Evolutionary conservation across 2,113 vertebrate genomes (phyloP), one percentile per base, ranked within the genome.

Genomic region (Oreotrochilus melanogaster): DNA sequence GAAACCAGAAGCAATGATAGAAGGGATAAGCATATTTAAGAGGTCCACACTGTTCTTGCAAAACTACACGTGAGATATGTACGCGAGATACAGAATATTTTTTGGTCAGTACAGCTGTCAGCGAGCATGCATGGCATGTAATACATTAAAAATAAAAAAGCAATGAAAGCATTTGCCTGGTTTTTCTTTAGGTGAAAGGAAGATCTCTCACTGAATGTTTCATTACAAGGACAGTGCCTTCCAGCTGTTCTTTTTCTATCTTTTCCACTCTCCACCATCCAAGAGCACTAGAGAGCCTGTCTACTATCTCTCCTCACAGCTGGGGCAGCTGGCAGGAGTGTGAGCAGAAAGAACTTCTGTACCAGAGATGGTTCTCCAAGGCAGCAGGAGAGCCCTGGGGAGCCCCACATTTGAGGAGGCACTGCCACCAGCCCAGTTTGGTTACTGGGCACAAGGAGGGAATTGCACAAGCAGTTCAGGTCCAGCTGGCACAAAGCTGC

Each of bases 301-400:
- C 62, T 58, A 37, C 45, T 94, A 50, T 93, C 84, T 82, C 37
- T 42, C 54, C 51, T 78, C 37, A 50, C 78, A 94, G 82, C 65
- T 64, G 65, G 42, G n/a, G 23, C 64, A 45, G 60, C 56, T 19
- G 14, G 17, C 42, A 65, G 76, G 50, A 57, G 72, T 5, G 2
- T 1, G 5, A 81, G 30, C 19, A 58, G 54, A 42, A 93, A 78
- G 43, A 30, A 43, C n/a, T 67, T 50, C 16, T 24, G 1, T 9
- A 11, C 17, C 1, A 2, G 5, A 60, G 31, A 39, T 24, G 39
- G 53, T 18, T 82, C 74, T 72, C 48, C 57, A 60, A 9, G 28
- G 51, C 70, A 81, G 70, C 24, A 47, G 81, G 31, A 87, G 25
- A 67, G 61, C 74, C 66, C 81, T 28, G 33, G 25, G 7, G 31